Evolutionary conservation across 2,888 invertebrate species (phyloP).

Genomic region (Saturnia pavonia): DNA sequence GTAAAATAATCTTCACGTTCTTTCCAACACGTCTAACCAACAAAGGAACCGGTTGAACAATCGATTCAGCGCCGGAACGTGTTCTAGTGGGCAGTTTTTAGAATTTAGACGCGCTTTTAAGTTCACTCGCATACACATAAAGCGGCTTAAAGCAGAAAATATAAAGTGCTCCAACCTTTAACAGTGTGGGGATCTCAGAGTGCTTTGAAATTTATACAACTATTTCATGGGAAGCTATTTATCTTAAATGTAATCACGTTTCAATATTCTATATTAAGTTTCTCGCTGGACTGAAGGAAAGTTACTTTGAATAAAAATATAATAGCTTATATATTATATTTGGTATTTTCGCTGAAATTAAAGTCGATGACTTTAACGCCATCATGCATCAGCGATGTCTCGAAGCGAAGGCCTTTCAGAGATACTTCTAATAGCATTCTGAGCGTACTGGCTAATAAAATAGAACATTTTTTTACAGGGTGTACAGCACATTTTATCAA

Average conservation of each 20-base stretch:
- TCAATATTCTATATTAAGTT: not conserved
- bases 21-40: not conserved
- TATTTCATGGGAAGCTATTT: conserved; percentile 3
- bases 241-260: not conserved
- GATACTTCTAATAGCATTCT: too few relatives aligned
- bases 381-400: too few relatives aligned
- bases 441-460: too few relatives aligned
- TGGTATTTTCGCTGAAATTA: too few relatives aligned
- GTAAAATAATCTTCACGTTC: not conserved
- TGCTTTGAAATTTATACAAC: conserved; percentile 9
- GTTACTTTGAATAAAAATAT: not conserved
- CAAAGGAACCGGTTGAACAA: conserved; percentile 3
- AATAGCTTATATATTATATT: too few relatives aligned
- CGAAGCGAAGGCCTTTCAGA: too few relatives aligned
- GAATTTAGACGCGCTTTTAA: conserved; percentile 32
- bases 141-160: conserved; percentile 7
- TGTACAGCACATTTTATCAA: too few relatives aligned
- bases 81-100: conserved; percentile 50
- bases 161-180: conserved; percentile 11
- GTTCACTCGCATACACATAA: conserved; percentile 8
- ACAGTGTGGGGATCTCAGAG: not conserved
- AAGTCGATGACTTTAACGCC: too few relatives aligned
- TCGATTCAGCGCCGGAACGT: conserved; percentile 36
- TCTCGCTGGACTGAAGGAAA: not conserved
- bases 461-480: too few relatives aligned